Conservation (phyloP, 2,113 vertebrate genomes). For the Lepisosteus oculatus region DNA sequence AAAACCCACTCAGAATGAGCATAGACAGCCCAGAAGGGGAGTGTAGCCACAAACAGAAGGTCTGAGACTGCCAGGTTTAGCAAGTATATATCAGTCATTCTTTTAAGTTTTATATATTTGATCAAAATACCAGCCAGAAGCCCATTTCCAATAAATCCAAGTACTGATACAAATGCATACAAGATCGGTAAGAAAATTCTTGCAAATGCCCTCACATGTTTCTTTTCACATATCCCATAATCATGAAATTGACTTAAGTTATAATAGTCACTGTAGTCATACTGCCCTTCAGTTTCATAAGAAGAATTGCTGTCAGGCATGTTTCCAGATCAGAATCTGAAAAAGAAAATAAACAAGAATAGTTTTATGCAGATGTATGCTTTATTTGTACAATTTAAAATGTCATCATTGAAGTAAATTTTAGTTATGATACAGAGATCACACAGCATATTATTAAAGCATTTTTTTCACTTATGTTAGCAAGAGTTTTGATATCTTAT, state of each 20-base stretch:
- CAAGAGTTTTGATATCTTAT: too few species aligned
- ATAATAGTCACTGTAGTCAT: conserved; percentile 35
- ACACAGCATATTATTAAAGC: too few species aligned
- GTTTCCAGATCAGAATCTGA: too few species aligned
- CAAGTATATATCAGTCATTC: conserved; percentile 49
- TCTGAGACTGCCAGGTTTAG: conserved; percentile 66
- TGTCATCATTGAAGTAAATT: too few species aligned
- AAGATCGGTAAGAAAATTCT: conserved; percentile 56
- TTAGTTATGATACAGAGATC: too few species aligned
- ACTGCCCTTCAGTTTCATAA: background rate
- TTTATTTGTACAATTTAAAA: too few species aligned
- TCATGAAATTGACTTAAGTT: background rate
- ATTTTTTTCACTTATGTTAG: too few species aligned
- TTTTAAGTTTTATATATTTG: conserved; percentile 33
- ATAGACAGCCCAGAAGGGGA: conserved; percentile 67
- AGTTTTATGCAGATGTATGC: too few species aligned
- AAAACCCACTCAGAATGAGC: conserved; percentile 52
- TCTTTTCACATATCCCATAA: conserved; percentile 58
- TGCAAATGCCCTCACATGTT: conserved; percentile 50
- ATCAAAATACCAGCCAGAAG: conserved; percentile 49
- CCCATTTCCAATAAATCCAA: conserved; percentile 50
- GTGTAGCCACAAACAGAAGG: conserved; percentile 56
- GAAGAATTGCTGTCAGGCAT: background rate
- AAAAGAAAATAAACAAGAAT: too few species aligned
- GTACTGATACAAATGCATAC: conserved; percentile 53